Evolutionary conservation across 2,113 vertebrate species (phyloP).

Genomic region (Tetrao urogallus): DNA sequence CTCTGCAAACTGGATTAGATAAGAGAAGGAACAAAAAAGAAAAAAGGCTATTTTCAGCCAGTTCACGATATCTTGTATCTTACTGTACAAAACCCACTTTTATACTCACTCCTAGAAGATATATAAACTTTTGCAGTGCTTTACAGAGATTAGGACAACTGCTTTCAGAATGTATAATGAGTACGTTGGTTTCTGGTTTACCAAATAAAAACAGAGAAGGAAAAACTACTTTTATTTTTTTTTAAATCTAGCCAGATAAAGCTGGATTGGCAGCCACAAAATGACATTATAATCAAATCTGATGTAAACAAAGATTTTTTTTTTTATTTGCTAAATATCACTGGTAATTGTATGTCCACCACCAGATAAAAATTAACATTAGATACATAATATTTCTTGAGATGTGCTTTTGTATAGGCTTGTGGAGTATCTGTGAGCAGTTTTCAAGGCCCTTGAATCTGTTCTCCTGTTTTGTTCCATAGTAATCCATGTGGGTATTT

Average conservation of each 20-base stretch:
- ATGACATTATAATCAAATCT: not conserved
- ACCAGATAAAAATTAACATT: not conserved
- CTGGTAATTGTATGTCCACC: not conserved
- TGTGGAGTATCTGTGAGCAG: not conserved
- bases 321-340: not conserved
- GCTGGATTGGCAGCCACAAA: not conserved
- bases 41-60: not conserved
- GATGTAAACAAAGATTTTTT: not conserved
- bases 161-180: conserved; percentile 16
- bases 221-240: not conserved
- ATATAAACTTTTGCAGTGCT: not conserved
- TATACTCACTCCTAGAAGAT: not conserved
- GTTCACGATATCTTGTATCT: not conserved
- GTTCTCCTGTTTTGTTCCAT: not conserved
- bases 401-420: not conserved
- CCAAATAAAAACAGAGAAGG: conserved; percentile 33
- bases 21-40: not conserved
- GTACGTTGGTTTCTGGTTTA: conserved; percentile 49
- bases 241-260: not conserved
- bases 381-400: not conserved
- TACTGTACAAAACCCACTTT: not conserved
- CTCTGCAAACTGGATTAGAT: not conserved
- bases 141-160: not conserved
- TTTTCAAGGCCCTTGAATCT: not conserved
- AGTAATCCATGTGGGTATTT: not conserved